Percentiles rank a stretch among this genome's conserved stretches.
These are phyloP conservation scores for Sorex maritimensis DNA, from an alignment of 2,797 vertebrate species.

Conservation along the genomic window DNA sequence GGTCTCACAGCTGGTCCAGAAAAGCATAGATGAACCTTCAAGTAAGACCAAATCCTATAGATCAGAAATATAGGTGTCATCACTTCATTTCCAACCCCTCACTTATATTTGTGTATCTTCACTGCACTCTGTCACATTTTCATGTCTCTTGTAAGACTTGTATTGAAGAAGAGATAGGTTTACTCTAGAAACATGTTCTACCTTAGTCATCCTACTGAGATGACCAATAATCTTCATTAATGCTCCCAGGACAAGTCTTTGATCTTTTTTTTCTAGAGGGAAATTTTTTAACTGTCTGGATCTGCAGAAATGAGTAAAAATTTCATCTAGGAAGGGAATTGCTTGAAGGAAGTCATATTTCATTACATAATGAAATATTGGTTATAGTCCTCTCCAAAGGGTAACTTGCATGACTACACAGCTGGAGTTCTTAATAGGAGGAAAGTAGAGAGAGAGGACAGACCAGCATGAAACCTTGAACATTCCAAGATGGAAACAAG, in stretches of 20 bases:
- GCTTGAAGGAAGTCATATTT: conserved; percentile 5
- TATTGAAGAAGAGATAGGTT: neutral
- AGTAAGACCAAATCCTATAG: neutral
- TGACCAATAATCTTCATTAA: neutral
- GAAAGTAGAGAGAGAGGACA: too few species aligned
- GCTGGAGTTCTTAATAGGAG: too few species aligned
- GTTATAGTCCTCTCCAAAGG: neutral
- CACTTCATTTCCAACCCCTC: neutral
- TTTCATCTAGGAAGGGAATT: neutral
- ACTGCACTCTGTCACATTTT: neutral
- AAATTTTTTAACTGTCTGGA: conserved; percentile 18
- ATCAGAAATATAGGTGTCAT: neutral
- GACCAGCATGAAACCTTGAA: too few species aligned
- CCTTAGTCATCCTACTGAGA: neutral
- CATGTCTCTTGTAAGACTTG: neutral
- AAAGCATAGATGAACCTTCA: neutral
- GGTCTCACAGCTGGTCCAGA: neutral
- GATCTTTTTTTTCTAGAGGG: neutral
- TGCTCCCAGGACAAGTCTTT: neutral
- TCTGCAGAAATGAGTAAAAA: neutral
- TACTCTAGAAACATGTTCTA: conserved; percentile 14
- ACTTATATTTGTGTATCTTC: neutral
- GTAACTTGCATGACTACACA: neutral
- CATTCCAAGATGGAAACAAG: too few species aligned
- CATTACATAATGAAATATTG: conserved; percentile 48